Percentiles rank a stretch among this genome's conserved stretches.
Evolutionary conservation across 2,797 vertebrate species (phyloP).

Genomic region (Hyperoplus lanceolatus): DNA sequence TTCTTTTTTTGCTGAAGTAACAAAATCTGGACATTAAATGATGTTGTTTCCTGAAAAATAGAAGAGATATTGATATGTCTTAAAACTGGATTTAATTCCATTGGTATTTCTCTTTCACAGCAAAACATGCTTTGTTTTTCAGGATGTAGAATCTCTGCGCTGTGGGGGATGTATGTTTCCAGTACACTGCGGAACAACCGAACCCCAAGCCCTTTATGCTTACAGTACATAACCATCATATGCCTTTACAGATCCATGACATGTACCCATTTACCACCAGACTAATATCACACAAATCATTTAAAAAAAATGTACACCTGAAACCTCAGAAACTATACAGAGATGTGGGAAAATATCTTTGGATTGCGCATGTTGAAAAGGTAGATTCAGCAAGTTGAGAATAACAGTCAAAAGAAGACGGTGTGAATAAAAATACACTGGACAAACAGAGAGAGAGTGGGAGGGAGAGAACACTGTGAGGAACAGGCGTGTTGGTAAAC

Average conservation of each 20-base stretch:
- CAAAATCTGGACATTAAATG: slow-evolving; percentile 74
- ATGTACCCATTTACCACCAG: slow-evolving; percentile 83
- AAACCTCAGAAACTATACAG: slow-evolving; percentile 81
- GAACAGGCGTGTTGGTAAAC: slow-evolving; percentile 33
- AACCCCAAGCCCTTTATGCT: slow-evolving; percentile 49
- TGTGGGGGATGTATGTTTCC: slow-evolving; percentile 30
- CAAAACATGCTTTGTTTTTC: slow-evolving; percentile 54
- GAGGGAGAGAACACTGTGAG: slow-evolving; percentile 17
- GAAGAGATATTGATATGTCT: slow-evolving; percentile 75
- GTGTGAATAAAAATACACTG: slow-evolving; percentile 39
- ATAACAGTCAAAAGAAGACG: slow-evolving; percentile 68
- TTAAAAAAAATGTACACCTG: slow-evolving; percentile 77
- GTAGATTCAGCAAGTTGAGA: slow-evolving; percentile 79
- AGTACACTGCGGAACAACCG: slow-evolving; percentile 60
- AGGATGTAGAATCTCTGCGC: slow-evolving; percentile 40
- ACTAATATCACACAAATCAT: slow-evolving; percentile 71
- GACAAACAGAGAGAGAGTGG: slow-evolving; percentile 18
- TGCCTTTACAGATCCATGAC: slow-evolving; percentile 72
- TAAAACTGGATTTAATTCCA: slow-evolving; percentile 68
- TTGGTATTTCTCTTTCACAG: slow-evolving; percentile 66
- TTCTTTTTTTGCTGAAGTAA: slow-evolving; percentile 76
- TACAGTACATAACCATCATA: slow-evolving; percentile 76
- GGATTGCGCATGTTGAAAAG: slow-evolving; percentile 86
- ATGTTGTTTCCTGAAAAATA: slow-evolving; percentile 75
- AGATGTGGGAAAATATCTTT: slow-evolving; percentile 88